Percentiles rank a stretch among this genome's conserved stretches.
Conservation (phyloP, 2,888 invertebrate genomes). For the Drosophila cracens region DNA sequence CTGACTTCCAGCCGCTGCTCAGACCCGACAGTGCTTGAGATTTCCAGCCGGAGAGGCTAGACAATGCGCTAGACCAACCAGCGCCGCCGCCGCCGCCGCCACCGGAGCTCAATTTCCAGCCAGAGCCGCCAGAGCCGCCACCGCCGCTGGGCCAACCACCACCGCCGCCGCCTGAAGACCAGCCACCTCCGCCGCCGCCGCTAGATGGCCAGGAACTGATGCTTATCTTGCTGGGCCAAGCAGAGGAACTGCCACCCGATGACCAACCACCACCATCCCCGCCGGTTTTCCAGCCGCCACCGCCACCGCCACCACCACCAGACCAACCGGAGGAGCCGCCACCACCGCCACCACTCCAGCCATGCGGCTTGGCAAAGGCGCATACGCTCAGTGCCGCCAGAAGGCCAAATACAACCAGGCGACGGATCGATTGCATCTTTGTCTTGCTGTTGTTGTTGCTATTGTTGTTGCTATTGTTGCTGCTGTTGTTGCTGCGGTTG, state of each 20-base stretch:
- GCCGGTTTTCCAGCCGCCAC: slow-evolving; percentile 42
- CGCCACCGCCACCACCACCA: slow-evolving; percentile 46
- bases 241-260: slow-evolving; percentile 55
- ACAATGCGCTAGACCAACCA: slow-evolving; percentile 46
- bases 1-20: slow-evolving; percentile 55
- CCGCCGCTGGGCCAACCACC: slow-evolving; percentile 40
- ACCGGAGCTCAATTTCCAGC: slow-evolving; percentile 55
- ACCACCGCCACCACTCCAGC: slow-evolving; percentile 61
- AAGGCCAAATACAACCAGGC: slow-evolving; percentile 46
- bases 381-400: slow-evolving; percentile 51
- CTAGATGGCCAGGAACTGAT: slow-evolving; percentile 49
- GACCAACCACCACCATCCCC: slow-evolving; percentile 48
- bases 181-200: slow-evolving; percentile 35
- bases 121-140: slow-evolving; percentile 32
- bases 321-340: slow-evolving; percentile 51
- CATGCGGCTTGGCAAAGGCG: slow-evolving; percentile 63
- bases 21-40: slow-evolving; percentile 40
- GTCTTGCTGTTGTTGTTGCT: slow-evolving; percentile 2
- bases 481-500: not conserved
- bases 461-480: too few species aligned
- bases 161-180: slow-evolving; percentile 28
- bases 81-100: slow-evolving; percentile 40
- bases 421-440: slow-evolving; percentile 63
- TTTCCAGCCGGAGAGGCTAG: slow-evolving; percentile 37
- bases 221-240: slow-evolving; percentile 42